Evolutionary conservation across 2,797 vertebrate species (phyloP).

Genomic region (Danionella dracula): DNA sequence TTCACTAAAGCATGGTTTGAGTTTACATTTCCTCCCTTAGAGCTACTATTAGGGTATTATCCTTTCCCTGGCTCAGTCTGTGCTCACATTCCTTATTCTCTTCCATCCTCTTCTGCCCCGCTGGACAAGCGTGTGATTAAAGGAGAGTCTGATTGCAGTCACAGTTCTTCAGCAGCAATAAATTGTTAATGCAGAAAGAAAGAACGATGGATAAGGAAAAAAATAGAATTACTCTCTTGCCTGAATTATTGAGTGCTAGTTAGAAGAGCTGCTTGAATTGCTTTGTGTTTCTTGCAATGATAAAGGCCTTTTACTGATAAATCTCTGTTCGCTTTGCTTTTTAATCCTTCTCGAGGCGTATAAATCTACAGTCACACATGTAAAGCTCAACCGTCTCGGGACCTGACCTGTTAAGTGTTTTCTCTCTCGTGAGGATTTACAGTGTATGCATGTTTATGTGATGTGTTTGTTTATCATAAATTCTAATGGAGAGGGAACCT

Average conservation of each 20-base stretch:
- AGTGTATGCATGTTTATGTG: constrained; percentile 1
- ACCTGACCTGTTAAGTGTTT: constrained; percentile 18
- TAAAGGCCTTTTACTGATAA: background rate
- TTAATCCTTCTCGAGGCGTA: background rate
- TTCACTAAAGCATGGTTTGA: constrained; percentile 6
- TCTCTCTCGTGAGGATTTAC: background rate
- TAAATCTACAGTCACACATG: background rate
- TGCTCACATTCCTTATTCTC: constrained; percentile 43
- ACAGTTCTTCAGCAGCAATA: constrained; percentile 54
- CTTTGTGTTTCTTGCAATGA: constrained; percentile 18
- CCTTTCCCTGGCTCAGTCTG: constrained; percentile 16
- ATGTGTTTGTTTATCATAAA: constrained; percentile 7
- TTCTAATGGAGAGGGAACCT: background rate
- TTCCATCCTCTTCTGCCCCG: constrained; percentile 23
- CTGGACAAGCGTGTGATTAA: constrained; percentile 51
- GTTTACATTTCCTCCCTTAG: background rate
- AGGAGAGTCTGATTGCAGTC: constrained; percentile 56
- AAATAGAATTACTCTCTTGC: constrained; percentile 59
- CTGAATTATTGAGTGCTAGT: constrained; percentile 61
- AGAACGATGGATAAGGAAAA: constrained; percentile 44
- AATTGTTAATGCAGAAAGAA: constrained; percentile 65
- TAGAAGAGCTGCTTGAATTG: constrained; percentile 39
- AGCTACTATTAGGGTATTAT: constrained; percentile 2
- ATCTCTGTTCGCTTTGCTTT: constrained; percentile 11
- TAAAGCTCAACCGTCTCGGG: constrained; percentile 3